phyloP scores from a whole-genome alignment of 2,797 vertebrate genomes.

The Enteromius trimaculatus region DNA sequence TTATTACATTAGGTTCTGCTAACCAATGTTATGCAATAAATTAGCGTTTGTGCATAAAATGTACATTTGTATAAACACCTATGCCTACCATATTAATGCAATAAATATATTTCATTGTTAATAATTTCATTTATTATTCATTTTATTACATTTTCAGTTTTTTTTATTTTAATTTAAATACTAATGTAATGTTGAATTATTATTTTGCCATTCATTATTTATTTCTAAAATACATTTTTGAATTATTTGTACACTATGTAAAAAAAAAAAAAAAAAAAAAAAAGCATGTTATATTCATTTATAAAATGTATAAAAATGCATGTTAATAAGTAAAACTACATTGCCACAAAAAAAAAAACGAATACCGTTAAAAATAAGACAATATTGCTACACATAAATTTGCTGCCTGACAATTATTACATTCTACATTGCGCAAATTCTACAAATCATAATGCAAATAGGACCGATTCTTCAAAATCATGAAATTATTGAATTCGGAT shows the following conservation, averaged over 20 bases:
- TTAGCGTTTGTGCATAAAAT: not conserved
- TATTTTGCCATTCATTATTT: not conserved
- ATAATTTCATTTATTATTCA: not conserved
- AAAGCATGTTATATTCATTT: too few relatives aligned
- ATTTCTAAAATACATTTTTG: not conserved
- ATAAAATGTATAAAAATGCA: too few relatives aligned
- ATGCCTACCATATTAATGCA: not conserved
- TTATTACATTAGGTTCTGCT: not conserved
- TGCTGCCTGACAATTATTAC: not conserved
- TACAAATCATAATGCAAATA: not conserved
- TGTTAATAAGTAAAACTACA: not conserved
- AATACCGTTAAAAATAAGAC: not conserved
- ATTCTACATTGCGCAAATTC: not conserved
- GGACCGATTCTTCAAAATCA: not conserved
- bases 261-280: too few relatives aligned
- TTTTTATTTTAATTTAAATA: not conserved
- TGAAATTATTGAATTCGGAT: constrained; percentile 32
- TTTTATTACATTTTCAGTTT: too few relatives aligned
- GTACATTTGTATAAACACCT: not conserved
- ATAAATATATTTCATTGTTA: not conserved
- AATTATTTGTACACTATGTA: not conserved
- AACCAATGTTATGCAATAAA: not conserved
- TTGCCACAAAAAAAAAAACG: not conserved
- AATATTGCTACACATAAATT: not conserved
- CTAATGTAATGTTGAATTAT: not conserved